A percentile compares a stretch with the other conserved stretches of the same genome.
These are phyloP conservation scores for Hydrotaea diabolus DNA, from an alignment of 2,888 invertebrate species.

Conservation along the genomic window DNA sequence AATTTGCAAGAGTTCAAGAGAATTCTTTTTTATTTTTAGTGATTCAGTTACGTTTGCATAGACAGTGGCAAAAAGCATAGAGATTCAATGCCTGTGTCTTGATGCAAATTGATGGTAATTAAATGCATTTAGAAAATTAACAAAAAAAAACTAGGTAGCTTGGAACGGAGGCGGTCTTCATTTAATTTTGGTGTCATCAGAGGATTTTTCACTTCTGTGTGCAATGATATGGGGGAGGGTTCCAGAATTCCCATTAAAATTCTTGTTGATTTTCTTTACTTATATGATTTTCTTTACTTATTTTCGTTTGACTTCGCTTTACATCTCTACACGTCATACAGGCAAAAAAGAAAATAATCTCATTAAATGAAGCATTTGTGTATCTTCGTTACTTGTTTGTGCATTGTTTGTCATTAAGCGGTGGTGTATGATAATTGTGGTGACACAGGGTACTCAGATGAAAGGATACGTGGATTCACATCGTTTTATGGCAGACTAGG, in stretches of 20 bases:
- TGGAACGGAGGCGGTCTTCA: not conserved
- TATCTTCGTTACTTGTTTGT: not conserved
- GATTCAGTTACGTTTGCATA: not conserved
- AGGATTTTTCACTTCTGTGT: not conserved
- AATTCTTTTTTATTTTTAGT: not conserved
- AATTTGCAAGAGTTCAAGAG: slow-evolving; percentile 37
- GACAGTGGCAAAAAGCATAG: not conserved
- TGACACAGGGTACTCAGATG: too few relatives aligned
- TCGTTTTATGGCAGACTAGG: too few relatives aligned
- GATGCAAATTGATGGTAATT: slow-evolving; percentile 41
- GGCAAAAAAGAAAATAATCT: slow-evolving; percentile 30
- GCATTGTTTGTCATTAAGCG: slow-evolving; percentile 5
- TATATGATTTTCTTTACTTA: not conserved
- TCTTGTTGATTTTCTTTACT: not conserved
- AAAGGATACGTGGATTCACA: too few relatives aligned
- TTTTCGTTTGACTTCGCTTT: not conserved
- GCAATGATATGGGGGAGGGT: not conserved
- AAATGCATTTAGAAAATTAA: slow-evolving; percentile 51
- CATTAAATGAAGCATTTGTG: slow-evolving; percentile 32
- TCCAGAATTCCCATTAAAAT: not conserved
- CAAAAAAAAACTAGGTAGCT: not conserved
- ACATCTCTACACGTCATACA: slow-evolving; percentile 36
- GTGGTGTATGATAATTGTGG: not conserved
- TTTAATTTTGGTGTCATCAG: not conserved
- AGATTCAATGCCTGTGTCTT: slow-evolving; percentile 3